Percentiles rank a stretch among this genome's conserved stretches.
Evolutionary conservation across 1,140 invertebrate species (phyloP).

Genomic region (Bombus picipes): DNA sequence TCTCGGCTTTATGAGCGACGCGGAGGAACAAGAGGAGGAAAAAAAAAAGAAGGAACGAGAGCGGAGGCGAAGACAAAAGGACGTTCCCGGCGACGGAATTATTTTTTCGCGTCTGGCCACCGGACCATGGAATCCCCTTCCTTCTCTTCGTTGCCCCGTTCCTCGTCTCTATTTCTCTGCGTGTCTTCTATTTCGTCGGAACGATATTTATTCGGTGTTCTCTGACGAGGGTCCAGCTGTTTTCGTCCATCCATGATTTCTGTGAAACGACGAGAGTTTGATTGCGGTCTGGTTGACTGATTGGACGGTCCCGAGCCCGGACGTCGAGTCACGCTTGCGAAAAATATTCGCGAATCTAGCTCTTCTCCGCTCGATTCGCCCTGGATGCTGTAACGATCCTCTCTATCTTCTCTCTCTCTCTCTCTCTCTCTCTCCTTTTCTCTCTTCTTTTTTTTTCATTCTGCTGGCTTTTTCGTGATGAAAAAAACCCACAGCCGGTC

Average conservation of each 20-base stretch:
- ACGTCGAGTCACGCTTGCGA: conserved; percentile 56
- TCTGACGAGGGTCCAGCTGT: conserved; percentile 55
- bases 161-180: conserved; percentile 21
- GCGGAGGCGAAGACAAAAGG: conserved; percentile 58
- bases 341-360: conserved; percentile 20
- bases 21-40: background rate
- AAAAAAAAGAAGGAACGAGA: background rate
- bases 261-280: conserved; percentile 52
- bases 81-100: conserved; percentile 48
- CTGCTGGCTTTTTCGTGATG: too few relatives aligned
- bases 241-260: conserved; percentile 48
- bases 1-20: conserved; percentile 51
- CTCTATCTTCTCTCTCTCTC: background rate
- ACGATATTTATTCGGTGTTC: conserved; percentile 58
- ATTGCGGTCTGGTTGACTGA: conserved; percentile 49
- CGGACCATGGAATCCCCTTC: conserved; percentile 29
- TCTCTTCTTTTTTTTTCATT: too few relatives aligned
- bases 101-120: conserved; percentile 52
- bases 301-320: conserved; percentile 35
- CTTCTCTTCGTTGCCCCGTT: too few relatives aligned
- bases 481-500: background rate
- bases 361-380: conserved; percentile 21
- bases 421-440: too few relatives aligned
- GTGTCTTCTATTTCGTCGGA: conserved; percentile 38
- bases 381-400: conserved; percentile 29